These are phyloP conservation scores for Coregonus ussuriensis DNA, from an alignment of 2,797 vertebrate genomes.

Conservation along the genomic window DNA sequence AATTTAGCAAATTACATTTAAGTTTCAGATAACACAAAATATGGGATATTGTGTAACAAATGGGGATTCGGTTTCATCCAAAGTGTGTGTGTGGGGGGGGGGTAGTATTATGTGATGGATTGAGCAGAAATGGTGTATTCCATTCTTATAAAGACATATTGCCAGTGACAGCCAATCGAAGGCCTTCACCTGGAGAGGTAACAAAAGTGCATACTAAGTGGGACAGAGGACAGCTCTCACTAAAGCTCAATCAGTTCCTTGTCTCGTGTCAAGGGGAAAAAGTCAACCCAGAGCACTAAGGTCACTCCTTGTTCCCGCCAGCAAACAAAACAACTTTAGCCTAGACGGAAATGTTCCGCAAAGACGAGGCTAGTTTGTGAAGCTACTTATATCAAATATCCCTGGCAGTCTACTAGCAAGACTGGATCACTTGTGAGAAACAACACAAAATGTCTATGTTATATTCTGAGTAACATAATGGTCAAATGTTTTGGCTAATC, in stretches of 20 bases:
- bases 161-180: slow-evolving; percentile 24
- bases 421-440: not conserved
- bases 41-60: no score
- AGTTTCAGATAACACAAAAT: slow-evolving; percentile 6
- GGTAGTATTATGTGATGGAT: not conserved
- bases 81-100: no score
- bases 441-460: not conserved
- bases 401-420: not conserved
- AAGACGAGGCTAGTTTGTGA: not conserved
- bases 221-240: slow-evolving; percentile 3
- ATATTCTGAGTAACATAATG: not conserved
- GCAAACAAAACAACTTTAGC: not conserved
- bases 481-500: not conserved
- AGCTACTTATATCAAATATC: not conserved
- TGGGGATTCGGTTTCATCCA: no score
- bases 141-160: not conserved
- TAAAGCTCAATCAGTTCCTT: slow-evolving; percentile 20
- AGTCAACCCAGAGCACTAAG: not conserved
- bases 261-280: slow-evolving; percentile 10
- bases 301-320: not conserved
- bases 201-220: slow-evolving; percentile 13
- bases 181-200: slow-evolving; percentile 7
- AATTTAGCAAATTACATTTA: slow-evolving; percentile 6
- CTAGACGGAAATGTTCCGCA: not conserved
- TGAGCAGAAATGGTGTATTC: not conserved